phyloP scores from a whole-genome alignment of 2,797 vertebrate genomes.

The Amniataba percoides region DNA sequence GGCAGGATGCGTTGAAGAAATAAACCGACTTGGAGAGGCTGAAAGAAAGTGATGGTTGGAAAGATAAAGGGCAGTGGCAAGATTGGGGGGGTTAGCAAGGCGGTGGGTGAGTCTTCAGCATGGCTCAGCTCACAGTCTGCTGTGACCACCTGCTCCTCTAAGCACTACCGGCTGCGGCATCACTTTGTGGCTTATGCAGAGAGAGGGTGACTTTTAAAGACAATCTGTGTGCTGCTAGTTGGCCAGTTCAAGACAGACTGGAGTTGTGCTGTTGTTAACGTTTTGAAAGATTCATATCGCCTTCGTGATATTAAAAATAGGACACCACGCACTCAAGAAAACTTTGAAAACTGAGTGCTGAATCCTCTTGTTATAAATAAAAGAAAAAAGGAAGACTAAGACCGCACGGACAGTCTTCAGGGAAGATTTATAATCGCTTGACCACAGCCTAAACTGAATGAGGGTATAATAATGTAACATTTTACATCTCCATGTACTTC shows the following conservation, averaged over 20 bases:
- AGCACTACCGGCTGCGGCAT: slow-evolving; percentile 54
- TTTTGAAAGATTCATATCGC: neutral
- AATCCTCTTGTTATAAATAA: too few relatives aligned
- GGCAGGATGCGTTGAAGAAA: slow-evolving; percentile 39
- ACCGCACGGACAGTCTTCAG: too few relatives aligned
- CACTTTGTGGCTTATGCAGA: slow-evolving; percentile 40
- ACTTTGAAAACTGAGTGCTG: too few relatives aligned
- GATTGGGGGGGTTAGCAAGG: slow-evolving; percentile 23
- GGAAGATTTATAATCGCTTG: neutral
- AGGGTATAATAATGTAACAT: neutral
- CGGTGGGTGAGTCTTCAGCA: slow-evolving; percentile 48
- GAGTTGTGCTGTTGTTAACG: neutral
- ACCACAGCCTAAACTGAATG: neutral
- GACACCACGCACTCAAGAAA: too few relatives aligned
- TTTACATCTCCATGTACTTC: too few relatives aligned
- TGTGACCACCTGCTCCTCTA: slow-evolving; percentile 74
- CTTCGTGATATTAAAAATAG: neutral
- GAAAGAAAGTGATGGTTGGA: slow-evolving; percentile 47
- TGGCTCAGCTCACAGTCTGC: slow-evolving; percentile 60
- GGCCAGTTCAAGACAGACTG: neutral
- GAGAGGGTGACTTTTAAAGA: slow-evolving; percentile 31
- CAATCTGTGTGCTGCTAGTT: slow-evolving; percentile 45
- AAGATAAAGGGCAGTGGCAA: slow-evolving; percentile 55
- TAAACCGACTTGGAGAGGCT: slow-evolving; percentile 37
- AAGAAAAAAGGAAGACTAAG: too few relatives aligned